Percentiles rank a stretch among this genome's conserved stretches.
These are phyloP conservation scores for Caenorhabditis macrosperma DNA, from an alignment of 2,888 invertebrate species.

Conservation along the genomic window DNA sequence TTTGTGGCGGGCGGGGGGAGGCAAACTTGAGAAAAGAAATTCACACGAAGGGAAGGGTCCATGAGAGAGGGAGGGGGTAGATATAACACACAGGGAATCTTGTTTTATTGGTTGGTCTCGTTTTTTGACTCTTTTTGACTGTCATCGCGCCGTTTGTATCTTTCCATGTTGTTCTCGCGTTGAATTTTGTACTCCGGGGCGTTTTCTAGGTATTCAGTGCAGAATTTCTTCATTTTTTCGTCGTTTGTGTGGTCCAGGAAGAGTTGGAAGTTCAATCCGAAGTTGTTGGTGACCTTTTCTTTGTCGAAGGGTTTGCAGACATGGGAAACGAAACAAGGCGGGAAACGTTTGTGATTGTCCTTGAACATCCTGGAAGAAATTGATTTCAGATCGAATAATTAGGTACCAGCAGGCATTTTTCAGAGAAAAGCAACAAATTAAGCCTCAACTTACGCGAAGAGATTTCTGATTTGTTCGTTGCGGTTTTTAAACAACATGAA, in stretches of 20 bases:
- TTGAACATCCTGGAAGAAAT: background rate
- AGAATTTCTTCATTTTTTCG: background rate
- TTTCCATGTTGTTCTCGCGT: too few species aligned
- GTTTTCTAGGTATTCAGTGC: background rate
- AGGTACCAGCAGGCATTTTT: too few species aligned
- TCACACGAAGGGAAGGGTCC: too few species aligned
- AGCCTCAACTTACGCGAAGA: constrained; percentile 25
- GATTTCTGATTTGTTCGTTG: background rate
- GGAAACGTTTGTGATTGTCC: background rate
- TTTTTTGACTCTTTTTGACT: too few species aligned
- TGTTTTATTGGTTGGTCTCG: too few species aligned
- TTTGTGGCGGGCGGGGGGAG: too few species aligned
- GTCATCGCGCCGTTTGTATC: too few species aligned
- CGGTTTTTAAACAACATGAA: background rate
- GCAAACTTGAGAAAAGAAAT: too few species aligned
- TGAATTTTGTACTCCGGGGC: background rate
- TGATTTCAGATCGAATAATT: too few species aligned
- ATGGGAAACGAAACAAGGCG: background rate
- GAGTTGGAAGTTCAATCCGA: background rate
- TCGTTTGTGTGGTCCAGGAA: background rate
- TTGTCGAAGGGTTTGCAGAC: background rate
- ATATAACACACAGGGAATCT: too few species aligned
- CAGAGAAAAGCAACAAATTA: too few species aligned
- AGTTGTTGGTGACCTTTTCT: background rate
- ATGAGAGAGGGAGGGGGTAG: too few species aligned